Percentiles rank a stretch among this genome's conserved stretches.
Conservation (phyloP, 2,888 invertebrate genomes). For the Metallyticus violacea region DNA sequence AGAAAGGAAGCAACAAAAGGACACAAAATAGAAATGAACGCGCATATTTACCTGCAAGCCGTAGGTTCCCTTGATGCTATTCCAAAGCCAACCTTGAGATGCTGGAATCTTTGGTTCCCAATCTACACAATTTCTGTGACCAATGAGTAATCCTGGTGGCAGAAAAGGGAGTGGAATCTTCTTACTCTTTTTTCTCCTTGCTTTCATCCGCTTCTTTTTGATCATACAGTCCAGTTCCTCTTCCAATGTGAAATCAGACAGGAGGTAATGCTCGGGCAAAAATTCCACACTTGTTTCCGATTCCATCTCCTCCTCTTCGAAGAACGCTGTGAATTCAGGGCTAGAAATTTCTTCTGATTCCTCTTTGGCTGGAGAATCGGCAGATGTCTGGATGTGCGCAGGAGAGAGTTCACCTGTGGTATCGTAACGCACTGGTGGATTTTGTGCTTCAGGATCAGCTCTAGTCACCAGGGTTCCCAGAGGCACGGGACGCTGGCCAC, state of each 20-base stretch:
- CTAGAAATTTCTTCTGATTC: too few relatives aligned
- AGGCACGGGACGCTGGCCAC: background rate
- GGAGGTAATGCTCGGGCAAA: background rate
- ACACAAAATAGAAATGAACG: background rate
- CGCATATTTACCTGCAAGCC: background rate
- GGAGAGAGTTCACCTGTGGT: background rate
- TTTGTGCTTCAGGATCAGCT: background rate
- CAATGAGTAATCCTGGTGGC: background rate
- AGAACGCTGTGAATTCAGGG: background rate
- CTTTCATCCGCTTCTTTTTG: background rate
- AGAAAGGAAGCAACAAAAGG: background rate
- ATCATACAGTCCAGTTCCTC: background rate
- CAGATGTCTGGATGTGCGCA: slow-evolving; percentile 10
- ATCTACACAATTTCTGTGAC: slow-evolving; percentile 13
- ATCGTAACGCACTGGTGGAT: background rate
- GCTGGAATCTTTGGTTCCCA: slow-evolving; percentile 2
- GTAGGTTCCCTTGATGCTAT: background rate
- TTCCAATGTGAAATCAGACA: background rate
- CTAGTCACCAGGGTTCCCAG: background rate
- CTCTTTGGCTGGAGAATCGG: background rate
- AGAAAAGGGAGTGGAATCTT: background rate
- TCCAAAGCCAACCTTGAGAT: slow-evolving; percentile 23
- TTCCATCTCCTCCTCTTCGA: background rate
- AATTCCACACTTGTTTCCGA: background rate
- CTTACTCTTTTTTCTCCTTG: background rate